These are phyloP conservation scores for Mystacides longicornis DNA, from an alignment of 2,888 invertebrate genomes.

Conservation along the genomic window DNA sequence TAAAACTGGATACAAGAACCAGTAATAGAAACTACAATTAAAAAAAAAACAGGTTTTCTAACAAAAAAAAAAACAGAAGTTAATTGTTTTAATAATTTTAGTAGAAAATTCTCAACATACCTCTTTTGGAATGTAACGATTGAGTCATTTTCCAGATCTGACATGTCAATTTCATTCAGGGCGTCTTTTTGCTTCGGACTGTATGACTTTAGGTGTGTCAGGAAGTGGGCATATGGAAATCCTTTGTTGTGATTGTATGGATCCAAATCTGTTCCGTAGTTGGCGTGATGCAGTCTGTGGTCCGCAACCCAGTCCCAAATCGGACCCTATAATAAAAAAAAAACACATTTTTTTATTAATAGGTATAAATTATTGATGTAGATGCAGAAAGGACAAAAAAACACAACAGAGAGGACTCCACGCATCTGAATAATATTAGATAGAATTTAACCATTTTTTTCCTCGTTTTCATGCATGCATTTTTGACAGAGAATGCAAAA, in stretches of 20 bases:
- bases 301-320: slow-evolving; percentile 78
- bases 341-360: background rate
- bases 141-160: slow-evolving; percentile 68
- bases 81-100: too few species aligned
- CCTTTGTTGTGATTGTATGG: slow-evolving; percentile 74
- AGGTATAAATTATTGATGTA: background rate
- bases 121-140: slow-evolving; percentile 76
- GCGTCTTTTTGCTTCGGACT: slow-evolving; percentile 58
- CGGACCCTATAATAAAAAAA: slow-evolving; percentile 53
- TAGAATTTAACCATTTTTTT: too few species aligned
- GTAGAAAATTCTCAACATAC: too few species aligned
- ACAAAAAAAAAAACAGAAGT: too few species aligned
- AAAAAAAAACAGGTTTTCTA: too few species aligned
- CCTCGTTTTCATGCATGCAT: too few species aligned
- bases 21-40: slow-evolving; percentile 53
- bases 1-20: slow-evolving; percentile 57
- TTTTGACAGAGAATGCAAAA: too few species aligned
- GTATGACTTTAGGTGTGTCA: slow-evolving; percentile 59
- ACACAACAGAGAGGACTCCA: too few species aligned
- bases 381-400: too few species aligned
- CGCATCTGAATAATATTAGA: too few species aligned
- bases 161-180: slow-evolving; percentile 64
- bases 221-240: slow-evolving; percentile 73
- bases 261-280: slow-evolving; percentile 69
- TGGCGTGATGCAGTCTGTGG: slow-evolving; percentile 76